Evolutionary conservation across 2,797 vertebrate genomes (phyloP), one percentile per base, ranked within the genome.

Genomic region (Schizopygopsis malacanthus): DNA sequence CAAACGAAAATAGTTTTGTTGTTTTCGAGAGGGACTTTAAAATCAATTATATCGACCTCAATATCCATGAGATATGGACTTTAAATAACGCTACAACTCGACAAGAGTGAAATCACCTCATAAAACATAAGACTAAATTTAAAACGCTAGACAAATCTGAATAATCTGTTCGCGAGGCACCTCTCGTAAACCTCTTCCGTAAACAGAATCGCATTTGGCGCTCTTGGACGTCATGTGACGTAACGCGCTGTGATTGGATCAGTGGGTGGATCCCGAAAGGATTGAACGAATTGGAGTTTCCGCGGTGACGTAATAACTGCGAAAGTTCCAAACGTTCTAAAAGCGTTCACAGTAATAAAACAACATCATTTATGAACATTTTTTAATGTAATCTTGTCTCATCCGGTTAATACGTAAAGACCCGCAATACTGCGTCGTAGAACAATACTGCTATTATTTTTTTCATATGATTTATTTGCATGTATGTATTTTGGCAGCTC

Each of bases 1-100:
- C 96, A 96, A 20, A 97, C 92, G 76, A 97, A 94, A 85, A 97
- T 81, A 0, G 93, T 95, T 85, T 94, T 96, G 8, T 91, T 95
- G 61, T 92, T 92, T 72, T 94, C 95, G 0, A 65, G 6, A 0
- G 96, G 96, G 15, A 96, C 94, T 43, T 82, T 87, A 85, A 97
- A 96, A 41, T 94, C 92, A 25, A 97, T 20, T n/a, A 97, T 33
- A 76, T 96, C 95, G 11, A 92, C 93, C 83, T 93, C 90, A 4
- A 84, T 83, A 6, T 92, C 92, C 92, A 93, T 50, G 13, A 61
- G 18, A 70, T 43, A 6, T 1, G 16, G 22, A 2, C 2, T 76
- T 67, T 41, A 33, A 52, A 75, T 50, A 11, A 81, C 41, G 7
- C 16, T 39, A 39, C 37, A 39, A 39, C 37, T 37, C 11, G 43